phyloP scores from a whole-genome alignment of 1,140 invertebrate genomes.

The Nylanderia fulva region DNA sequence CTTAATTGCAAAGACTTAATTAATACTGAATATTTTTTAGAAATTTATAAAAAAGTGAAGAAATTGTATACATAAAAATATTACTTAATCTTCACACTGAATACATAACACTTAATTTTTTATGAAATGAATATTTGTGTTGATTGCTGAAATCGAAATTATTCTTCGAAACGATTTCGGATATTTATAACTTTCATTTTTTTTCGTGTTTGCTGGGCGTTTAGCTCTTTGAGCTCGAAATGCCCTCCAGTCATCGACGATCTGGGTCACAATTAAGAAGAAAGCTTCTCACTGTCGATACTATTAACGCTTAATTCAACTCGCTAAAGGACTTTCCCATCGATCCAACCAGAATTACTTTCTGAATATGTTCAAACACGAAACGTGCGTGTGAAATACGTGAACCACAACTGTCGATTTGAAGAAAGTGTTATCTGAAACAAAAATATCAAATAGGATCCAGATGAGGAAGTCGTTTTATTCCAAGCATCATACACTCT shows the following conservation, averaged over 20 bases:
- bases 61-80: neutral
- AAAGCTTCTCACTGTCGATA: conserved; percentile 65
- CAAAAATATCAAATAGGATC: neutral
- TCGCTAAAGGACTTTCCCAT: conserved; percentile 61
- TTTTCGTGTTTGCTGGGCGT: neutral
- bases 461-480: neutral
- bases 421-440: neutral
- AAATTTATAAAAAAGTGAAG: neutral
- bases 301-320: conserved; percentile 68
- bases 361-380: conserved; percentile 6
- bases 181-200: conserved; percentile 17
- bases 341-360: conserved; percentile 25
- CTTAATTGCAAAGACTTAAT: too few species aligned
- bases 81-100: neutral
- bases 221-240: conserved; percentile 5
- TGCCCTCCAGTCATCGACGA: conserved; percentile 56
- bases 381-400: conserved; percentile 15
- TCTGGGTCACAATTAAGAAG: conserved; percentile 76
- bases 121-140: neutral
- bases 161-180: conserved; percentile 9
- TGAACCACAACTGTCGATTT: neutral
- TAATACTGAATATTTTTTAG: too few species aligned
- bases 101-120: neutral
- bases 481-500: neutral
- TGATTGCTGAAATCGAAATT: conserved; percentile 15